Conservation (phyloP, 2,797 vertebrate genomes). For the Betta splendens region DNA sequence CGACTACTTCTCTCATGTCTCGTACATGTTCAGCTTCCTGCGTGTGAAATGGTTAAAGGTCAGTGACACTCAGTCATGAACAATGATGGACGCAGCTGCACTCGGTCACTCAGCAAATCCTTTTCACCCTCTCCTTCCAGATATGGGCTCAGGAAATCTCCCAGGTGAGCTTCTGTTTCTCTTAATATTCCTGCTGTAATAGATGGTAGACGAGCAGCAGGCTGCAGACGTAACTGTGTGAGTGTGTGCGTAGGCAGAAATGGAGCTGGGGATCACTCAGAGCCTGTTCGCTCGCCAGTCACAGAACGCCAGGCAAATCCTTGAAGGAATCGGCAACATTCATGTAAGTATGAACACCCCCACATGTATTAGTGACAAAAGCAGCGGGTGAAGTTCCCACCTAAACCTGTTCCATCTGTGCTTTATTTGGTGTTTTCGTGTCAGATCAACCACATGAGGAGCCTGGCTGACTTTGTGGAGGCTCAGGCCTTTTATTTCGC, state of each 20-base stretch:
- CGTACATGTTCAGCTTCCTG: constrained; percentile 97
- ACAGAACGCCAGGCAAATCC: constrained; percentile 87
- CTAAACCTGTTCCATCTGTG: neutral
- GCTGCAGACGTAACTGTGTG: constrained; percentile 10
- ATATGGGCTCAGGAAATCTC: constrained; percentile 96
- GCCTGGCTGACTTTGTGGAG: constrained; percentile 94
- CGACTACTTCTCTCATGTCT: constrained; percentile 92
- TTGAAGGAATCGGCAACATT: constrained; percentile 90
- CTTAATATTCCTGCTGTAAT: constrained; percentile 1
- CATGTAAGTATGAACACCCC: constrained; percentile 82
- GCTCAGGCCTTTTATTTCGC: constrained; percentile 93
- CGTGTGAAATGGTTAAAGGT: constrained; percentile 99
- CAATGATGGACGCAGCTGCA: neutral
- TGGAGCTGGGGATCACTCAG: constrained; percentile 92
- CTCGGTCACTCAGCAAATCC: constrained; percentile 8
- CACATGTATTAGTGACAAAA: neutral
- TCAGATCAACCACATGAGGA: constrained; percentile 92
- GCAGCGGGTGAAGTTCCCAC: neutral
- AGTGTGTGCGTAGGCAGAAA: constrained; percentile 87
- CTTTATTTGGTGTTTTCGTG: neutral
- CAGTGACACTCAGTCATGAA: constrained; percentile 64
- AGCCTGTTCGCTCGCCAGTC: constrained; percentile 94
- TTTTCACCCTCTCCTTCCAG: constrained; percentile 76
- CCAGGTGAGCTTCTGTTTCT: constrained; percentile 84
- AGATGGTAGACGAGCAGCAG: neutral